phyloP scores from a whole-genome alignment of 1,140 invertebrate species.

The Heliconius melpomene region DNA sequence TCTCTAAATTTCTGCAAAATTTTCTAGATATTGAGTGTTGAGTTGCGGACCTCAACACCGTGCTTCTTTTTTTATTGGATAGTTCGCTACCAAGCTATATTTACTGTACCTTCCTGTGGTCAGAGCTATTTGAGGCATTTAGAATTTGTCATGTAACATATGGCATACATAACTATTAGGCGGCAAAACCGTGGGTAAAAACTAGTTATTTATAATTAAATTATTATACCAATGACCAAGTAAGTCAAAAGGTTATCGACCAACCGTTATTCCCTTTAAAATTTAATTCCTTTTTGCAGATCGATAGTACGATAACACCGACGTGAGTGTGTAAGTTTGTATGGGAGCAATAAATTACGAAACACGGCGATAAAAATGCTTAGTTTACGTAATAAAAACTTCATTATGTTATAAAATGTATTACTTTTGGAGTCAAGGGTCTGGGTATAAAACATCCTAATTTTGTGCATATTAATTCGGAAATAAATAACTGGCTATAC shows the following conservation, averaged over 20 bases:
- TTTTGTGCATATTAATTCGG: background rate
- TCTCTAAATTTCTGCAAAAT: background rate
- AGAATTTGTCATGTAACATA: too few relatives aligned
- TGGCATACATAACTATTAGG: too few relatives aligned
- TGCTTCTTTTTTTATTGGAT: too few relatives aligned
- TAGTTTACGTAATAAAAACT: conserved; percentile 13
- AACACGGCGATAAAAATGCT: conserved; percentile 7
- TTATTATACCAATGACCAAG: conserved; percentile 13
- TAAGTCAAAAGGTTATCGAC: conserved; percentile 26
- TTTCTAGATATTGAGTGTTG: too few relatives aligned
- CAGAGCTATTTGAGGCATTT: too few relatives aligned
- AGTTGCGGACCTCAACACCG: too few relatives aligned
- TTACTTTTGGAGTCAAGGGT: conserved; percentile 1
- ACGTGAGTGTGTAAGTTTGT: conserved; percentile 2
- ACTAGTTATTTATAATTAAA: background rate
- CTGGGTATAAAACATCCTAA: background rate
- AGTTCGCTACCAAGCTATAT: too few relatives aligned
- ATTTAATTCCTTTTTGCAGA: conserved; percentile 25
- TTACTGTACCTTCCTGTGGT: too few relatives aligned
- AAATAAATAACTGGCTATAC: background rate
- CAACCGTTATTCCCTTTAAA: conserved; percentile 21
- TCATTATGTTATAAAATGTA: conserved; percentile 13
- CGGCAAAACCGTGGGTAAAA: background rate
- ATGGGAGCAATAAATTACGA: background rate
- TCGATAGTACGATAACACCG: conserved; percentile 22